Evolutionary conservation across 2,888 invertebrate species (phyloP).

Genomic region (Drosophila merina): DNA sequence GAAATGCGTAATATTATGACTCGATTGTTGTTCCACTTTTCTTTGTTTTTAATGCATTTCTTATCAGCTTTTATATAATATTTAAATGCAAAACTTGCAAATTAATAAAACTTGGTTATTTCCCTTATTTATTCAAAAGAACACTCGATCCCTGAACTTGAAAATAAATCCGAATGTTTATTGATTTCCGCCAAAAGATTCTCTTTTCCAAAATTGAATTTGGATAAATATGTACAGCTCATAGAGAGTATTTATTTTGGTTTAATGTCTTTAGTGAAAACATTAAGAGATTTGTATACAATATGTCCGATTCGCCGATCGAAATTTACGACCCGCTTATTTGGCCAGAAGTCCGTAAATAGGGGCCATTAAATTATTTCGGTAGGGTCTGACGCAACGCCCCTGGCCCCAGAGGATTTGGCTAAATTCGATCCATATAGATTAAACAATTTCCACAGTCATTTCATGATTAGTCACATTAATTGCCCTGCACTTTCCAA

Average conservation of each 20-base stretch:
- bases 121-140: background rate
- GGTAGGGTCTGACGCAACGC: constrained; percentile 25
- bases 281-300: constrained; percentile 1
- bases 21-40: constrained; percentile 1
- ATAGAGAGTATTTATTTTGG: constrained; percentile 8
- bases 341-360: constrained; percentile 30
- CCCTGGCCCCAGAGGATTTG: constrained; percentile 5
- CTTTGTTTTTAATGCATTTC: background rate
- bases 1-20: constrained; percentile 3
- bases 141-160: constrained; percentile 10
- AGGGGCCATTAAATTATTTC: constrained; percentile 26
- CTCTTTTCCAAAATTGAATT: constrained; percentile 5
- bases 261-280: background rate
- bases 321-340: constrained; percentile 20
- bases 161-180: constrained; percentile 7
- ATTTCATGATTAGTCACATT: constrained; percentile 21
- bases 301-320: background rate
- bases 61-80: background rate
- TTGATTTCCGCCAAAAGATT: background rate
- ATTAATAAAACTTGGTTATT: background rate
- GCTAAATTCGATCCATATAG: constrained; percentile 21
- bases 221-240: constrained; percentile 3
- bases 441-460: constrained; percentile 21
- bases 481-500: background rate
- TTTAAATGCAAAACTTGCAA: background rate